Conservation (phyloP, 2,113 vertebrate genomes). For the Laterallus jamaicensis region DNA sequence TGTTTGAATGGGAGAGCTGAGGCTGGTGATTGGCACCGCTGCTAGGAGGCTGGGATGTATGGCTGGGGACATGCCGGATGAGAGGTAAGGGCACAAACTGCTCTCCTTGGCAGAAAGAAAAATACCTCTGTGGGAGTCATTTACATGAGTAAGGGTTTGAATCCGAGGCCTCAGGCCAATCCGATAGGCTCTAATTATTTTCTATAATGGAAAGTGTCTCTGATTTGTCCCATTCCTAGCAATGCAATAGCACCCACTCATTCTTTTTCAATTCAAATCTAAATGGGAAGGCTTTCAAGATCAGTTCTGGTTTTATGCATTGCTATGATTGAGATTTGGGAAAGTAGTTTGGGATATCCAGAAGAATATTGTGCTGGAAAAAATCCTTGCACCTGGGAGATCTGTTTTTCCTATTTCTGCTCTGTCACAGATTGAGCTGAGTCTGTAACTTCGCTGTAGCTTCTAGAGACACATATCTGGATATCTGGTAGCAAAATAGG, state of each 20-base stretch:
- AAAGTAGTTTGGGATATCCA: neutral
- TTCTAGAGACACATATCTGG: neutral
- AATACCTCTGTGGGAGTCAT: slow-evolving; percentile 10
- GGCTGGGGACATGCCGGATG: neutral
- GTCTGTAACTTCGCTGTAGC: neutral
- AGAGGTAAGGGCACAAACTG: neutral
- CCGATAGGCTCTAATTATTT: slow-evolving; percentile 36
- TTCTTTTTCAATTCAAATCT: neutral
- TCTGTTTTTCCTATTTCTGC: neutral
- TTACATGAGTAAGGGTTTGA: slow-evolving; percentile 26
- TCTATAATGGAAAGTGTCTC: slow-evolving; percentile 1
- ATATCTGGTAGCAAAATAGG: neutral
- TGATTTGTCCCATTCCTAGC: slow-evolving; percentile 33
- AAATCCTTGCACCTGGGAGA: neutral
- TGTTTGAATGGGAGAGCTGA: slow-evolving; percentile 8
- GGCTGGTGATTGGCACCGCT: neutral
- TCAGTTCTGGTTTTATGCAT: neutral
- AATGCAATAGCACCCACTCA: neutral
- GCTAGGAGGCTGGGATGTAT: neutral
- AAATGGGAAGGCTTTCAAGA: neutral
- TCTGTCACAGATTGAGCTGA: neutral
- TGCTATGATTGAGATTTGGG: neutral
- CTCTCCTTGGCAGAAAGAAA: slow-evolving; percentile 9
- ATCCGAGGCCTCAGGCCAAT: neutral
- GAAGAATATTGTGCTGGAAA: neutral